phyloP scores from a whole-genome alignment of 2,113 vertebrate species.

The Tretioscincus oriximinensis region DNA sequence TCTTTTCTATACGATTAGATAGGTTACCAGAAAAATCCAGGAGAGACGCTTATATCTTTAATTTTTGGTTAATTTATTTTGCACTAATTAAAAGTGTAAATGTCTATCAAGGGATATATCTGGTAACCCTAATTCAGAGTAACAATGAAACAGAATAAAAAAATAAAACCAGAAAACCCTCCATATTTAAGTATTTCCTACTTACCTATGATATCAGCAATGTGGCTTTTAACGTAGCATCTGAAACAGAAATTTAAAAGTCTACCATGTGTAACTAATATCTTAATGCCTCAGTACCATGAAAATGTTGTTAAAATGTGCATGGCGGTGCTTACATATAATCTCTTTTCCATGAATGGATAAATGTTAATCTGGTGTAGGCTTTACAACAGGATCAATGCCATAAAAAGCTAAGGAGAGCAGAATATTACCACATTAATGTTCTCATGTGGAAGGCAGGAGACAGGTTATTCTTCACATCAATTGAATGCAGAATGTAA shows the following conservation, averaged over 20 bases:
- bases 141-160: not conserved
- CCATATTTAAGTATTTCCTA: not conserved
- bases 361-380: constrained; percentile 17
- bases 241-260: not conserved
- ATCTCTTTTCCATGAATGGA: constrained; percentile 14
- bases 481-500: no score
- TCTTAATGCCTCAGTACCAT: not conserved
- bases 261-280: not conserved
- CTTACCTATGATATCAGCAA: not conserved
- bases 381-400: constrained; percentile 10
- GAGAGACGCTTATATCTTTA: no score
- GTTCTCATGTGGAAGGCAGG: not conserved
- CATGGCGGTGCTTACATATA: not conserved
- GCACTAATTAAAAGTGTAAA: no score
- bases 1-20: no score
- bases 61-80: no score
- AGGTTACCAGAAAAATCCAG: no score
- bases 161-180: not conserved
- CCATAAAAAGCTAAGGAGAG: not conserved
- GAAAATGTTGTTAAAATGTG: constrained; percentile 10
- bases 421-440: not conserved
- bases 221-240: not conserved
- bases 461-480: no score
- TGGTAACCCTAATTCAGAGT: no score
- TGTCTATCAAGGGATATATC: no score